A percentile compares a stretch with the other conserved stretches of the same genome.
phyloP scores from a whole-genome alignment of 30 jellyfish, hydroid and myxozoan species.

The Haliclystus octoradiatus region DNA sequence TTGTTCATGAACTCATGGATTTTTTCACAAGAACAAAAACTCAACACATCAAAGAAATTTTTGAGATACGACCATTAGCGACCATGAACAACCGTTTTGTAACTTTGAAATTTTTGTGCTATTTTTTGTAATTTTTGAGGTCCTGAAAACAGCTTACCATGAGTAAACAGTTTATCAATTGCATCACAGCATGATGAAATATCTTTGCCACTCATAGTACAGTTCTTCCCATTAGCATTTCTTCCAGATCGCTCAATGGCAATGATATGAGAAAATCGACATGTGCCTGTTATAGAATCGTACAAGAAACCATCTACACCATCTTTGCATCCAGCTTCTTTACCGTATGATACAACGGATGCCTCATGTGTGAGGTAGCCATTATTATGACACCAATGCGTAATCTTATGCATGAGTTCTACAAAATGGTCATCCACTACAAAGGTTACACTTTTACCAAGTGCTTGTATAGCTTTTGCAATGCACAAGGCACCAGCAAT shows the following conservation, averaged over 20 bases:
- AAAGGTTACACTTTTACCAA: slow-evolving; percentile 52
- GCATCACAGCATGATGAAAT: slow-evolving; percentile 50
- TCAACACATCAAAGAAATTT: neutral
- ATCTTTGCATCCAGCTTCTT: slow-evolving; percentile 9
- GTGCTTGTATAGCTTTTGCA: slow-evolving; percentile 67
- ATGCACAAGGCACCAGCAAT: slow-evolving; percentile 68
- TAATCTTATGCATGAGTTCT: slow-evolving; percentile 6
- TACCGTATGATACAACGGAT: slow-evolving; percentile 13
- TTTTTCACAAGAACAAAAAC: neutral
- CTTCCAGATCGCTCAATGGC: slow-evolving; percentile 82
- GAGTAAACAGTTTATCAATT: slow-evolving; percentile 49
- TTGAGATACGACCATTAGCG: neutral
- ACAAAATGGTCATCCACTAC: slow-evolving; percentile 37
- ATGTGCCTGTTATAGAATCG: slow-evolving; percentile 34
- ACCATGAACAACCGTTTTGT: too few species aligned
- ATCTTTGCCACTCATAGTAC: slow-evolving; percentile 51
- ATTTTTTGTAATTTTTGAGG: too few species aligned
- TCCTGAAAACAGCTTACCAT: too few species aligned
- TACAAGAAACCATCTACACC: slow-evolving; percentile 8
- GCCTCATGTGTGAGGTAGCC: slow-evolving; percentile 44
- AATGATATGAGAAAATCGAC: slow-evolving; percentile 55
- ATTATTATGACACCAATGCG: slow-evolving; percentile 30
- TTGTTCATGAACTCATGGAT: too few species aligned
- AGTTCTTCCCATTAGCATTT: slow-evolving; percentile 23
- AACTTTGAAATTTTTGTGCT: too few species aligned